Base-by-base conservation (phyloP, 2,888 invertebrate species). In the Ormyrus rosae region DNA sequence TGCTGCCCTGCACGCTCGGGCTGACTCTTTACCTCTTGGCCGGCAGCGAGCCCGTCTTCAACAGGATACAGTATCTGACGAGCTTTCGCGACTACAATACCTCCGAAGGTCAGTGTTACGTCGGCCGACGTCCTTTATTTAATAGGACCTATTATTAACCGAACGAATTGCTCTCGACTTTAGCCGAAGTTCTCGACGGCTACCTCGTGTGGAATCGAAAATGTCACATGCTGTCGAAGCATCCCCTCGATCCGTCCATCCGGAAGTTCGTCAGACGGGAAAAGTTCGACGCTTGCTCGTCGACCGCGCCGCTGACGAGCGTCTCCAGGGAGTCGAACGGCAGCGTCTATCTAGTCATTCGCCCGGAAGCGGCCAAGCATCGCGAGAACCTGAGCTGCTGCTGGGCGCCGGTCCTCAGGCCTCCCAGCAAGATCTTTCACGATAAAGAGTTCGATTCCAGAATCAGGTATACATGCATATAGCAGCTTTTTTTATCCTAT, bases 181-280 rank as follows among this genome's bases (percentile, higher is more conserved):
- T 48, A 53, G 1, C 75, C 78, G 83, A 83, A 7, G 64, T 58
- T 11, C 85, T 87, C 55, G 87, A 90, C 60, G 91, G 91, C 5
- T 93, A 92, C 84, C 86, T 93, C 78, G 92, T 93, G 4, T 92
- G 93, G 91, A 94, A 92, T 86, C 91, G 93, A 58, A 92, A 92
- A 86, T 95, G 95, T 85, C 92, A 92, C 86, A 94, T 95, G 87
- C 92, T 93, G 5, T 86, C 88, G 51, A 88, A 87, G 79, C 83
- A 89, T 13, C 93, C 94, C 82, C 85, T 94, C 79, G 92, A 94
- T 86, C 92, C 94, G 6, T 93, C 93, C 83, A 93, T 93, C 79
- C 92, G 91, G 88, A 89, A 91, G 80, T 92, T 92, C 82, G 92
- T 93, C 81, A 91, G 91, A 63, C 91, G 92, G 46, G 90, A 91